These are phyloP conservation scores for Anguilla obscura DNA, from an alignment of 2,797 vertebrate genomes.

Conservation along the genomic window DNA sequence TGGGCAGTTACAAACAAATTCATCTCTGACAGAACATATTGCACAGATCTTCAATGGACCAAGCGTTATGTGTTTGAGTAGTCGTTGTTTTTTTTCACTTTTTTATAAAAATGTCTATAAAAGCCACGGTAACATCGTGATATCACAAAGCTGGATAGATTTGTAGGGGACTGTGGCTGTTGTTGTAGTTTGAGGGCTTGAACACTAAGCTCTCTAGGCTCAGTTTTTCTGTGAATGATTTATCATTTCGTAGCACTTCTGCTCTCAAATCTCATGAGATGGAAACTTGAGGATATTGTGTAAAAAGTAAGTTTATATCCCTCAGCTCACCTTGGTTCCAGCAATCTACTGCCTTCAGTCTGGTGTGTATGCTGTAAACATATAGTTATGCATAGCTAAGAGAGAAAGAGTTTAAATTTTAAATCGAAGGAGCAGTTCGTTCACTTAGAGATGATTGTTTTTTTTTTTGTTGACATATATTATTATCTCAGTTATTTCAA, in stretches of 20 bases:
- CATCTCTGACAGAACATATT: too few species aligned
- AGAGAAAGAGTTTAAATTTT: background rate
- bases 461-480: background rate
- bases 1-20: too few species aligned
- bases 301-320: background rate
- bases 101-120: background rate
- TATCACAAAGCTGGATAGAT: background rate
- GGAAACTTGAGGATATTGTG: background rate
- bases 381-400: background rate
- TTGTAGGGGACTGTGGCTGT: background rate
- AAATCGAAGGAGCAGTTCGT: background rate
- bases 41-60: background rate
- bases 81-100: background rate
- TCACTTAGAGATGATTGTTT: background rate
- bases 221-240: background rate
- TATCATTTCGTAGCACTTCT: background rate
- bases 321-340: background rate
- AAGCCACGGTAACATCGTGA: background rate
- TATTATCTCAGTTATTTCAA: background rate
- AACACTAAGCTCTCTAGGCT: background rate
- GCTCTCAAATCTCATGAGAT: background rate
- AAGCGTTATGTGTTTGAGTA: background rate
- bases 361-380: background rate
- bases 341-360: background rate
- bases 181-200: background rate